Base-by-base conservation (phyloP, 1,140 invertebrate genomes). In the Manduca sexta region DNA sequence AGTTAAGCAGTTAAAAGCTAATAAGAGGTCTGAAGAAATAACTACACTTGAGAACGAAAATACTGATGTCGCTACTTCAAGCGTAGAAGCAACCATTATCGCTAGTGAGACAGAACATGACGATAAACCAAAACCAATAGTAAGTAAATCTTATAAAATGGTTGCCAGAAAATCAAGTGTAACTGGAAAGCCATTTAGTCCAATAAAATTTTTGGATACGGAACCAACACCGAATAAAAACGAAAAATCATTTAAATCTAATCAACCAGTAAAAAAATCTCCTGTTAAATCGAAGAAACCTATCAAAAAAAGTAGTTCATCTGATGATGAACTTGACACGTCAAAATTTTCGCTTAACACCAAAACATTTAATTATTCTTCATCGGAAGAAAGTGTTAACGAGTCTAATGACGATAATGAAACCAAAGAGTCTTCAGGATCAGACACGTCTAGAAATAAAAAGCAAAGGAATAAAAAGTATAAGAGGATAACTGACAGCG, bases 141-240 rank as follows among this genome's bases (percentile, higher is more conserved):
- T 85, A 3, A 84, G 82, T 44, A 85, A 85, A 52, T 85, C 82
- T 13, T 85, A 85, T 56, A 85, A 84, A 69, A 85, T 85, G 82
- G 80, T 85, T 1, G 80, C 80, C 41, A 56, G 82, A 43, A 85
- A 85, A 67, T 83, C 80, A 5, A 85, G 80, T 48, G 73, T 85
- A 29, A 84, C 80, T 8, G 82, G 82, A 40, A 82, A 79, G 63
- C 82, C 82, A 29, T 85, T 83, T 56, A 83, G 79, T 43, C 79
- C 82, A 3, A 81, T 77, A 4, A 74, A 79, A 55, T 79, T 82
- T 60, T 60, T 75, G 45, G 79, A 83, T 18, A 66, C 78, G 49
- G 79, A 85, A 40, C 41, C 60, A 45, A 17, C 41, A 10, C 18
- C 59, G 12, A 72, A 8, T 41, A 68, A 75, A 71, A 54, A 16